A percentile compares a stretch with the other conserved stretches of the same genome.
Conservation (phyloP, 2,113 vertebrate genomes). For the Poicephalus gulielmi region DNA sequence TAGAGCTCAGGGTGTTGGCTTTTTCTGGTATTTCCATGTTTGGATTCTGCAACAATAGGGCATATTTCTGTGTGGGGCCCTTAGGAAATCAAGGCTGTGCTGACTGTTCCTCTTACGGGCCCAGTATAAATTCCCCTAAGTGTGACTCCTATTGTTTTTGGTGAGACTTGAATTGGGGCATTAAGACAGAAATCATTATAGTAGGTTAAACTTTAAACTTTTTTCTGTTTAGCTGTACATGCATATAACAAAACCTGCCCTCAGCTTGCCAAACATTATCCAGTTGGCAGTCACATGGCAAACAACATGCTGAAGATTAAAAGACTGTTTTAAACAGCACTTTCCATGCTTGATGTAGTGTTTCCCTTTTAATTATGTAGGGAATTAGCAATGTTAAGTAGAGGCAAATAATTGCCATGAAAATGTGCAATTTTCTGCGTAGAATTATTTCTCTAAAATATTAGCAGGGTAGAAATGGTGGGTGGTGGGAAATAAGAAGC, state of each 20-base stretch:
- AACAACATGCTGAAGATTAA: slow-evolving; percentile 13
- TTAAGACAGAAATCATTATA: neutral
- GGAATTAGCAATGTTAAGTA: neutral
- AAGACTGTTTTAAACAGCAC: neutral
- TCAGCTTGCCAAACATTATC: neutral
- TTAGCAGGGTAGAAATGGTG: neutral
- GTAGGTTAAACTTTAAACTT: slow-evolving; percentile 21
- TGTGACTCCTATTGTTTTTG: neutral
- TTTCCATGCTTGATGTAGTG: neutral
- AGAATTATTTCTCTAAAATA: neutral
- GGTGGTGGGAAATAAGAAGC: neutral
- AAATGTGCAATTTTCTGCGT: neutral
- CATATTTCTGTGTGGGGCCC: neutral
- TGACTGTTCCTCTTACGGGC: neutral
- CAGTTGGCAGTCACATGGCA: slow-evolving; percentile 3
- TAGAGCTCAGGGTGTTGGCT: neutral
- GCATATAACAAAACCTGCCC: neutral
- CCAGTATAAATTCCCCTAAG: neutral
- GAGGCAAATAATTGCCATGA: neutral
- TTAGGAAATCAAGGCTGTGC: neutral
- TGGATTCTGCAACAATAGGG: neutral
- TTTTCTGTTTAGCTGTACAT: neutral
- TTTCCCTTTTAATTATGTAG: neutral
- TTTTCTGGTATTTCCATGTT: neutral
- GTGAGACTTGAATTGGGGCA: neutral